Percentiles rank a stretch among this genome's conserved stretches.
phyloP scores from a whole-genome alignment of 2,113 vertebrate genomes.

The Herpetotheres cachinnans region DNA sequence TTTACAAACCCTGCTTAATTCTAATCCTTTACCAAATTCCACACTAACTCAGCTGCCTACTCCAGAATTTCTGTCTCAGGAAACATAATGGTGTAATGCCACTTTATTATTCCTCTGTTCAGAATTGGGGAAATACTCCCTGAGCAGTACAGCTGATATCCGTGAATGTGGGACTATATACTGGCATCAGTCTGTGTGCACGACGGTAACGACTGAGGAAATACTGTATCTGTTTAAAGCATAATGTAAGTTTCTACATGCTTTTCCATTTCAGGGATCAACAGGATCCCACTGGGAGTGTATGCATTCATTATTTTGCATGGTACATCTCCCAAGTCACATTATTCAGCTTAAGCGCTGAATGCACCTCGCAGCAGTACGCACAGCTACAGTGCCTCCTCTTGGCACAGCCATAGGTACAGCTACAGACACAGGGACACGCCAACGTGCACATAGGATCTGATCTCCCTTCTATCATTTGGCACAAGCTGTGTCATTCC shows the following conservation, averaged over 20 bases:
- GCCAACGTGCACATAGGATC: accelerated
- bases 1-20: neutral
- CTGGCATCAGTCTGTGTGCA: neutral
- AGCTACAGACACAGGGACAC: neutral
- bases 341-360: neutral
- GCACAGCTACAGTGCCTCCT: neutral
- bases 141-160: neutral
- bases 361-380: neutral
- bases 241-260: neutral
- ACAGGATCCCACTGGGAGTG: neutral
- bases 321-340: neutral
- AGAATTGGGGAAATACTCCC: neutral
- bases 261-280: neutral
- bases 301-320: neutral
- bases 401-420: neutral
- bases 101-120: neutral
- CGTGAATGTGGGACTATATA: neutral
- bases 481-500: neutral
- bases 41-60: neutral
- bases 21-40: neutral
- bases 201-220: accelerated
- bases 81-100: neutral
- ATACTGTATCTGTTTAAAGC: neutral
- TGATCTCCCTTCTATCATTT: neutral
- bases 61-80: neutral